Evolutionary conservation across 1,140 invertebrate species (phyloP), one percentile per base, ranked within the genome.

Genomic region (Cherax destructor): DNA sequence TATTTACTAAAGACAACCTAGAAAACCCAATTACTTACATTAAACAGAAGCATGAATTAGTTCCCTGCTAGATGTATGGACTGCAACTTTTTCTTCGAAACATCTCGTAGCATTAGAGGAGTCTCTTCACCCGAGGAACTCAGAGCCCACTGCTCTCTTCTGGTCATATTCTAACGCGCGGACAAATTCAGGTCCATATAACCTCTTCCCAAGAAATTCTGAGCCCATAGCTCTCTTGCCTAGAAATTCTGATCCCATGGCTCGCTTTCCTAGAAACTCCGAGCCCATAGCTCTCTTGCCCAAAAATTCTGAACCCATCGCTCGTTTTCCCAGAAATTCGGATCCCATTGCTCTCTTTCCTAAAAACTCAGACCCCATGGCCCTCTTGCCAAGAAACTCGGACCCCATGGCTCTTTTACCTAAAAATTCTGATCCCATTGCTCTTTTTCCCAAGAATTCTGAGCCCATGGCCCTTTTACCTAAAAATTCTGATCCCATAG

Each of bases 301-400:
- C 3, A 91, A 47, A 56, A 91, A 91, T 86, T 91, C 89, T 16
- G 88, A 91, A 41, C 88, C 88, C 88, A 91, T 85, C 10, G 88
- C 88, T 78, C 88, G 24, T 18, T 91, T 91, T 18, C 88, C 88
- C 10, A 91, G 21, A 24, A 91, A 91, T 85, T 91, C 88, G 11
- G 89, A 91, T 5, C 89, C 89, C 89, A 91, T 86, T 1, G 83
- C 83, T 24, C 89, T 21, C 41, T 91, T 91, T 6, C 89, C 89
- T 41, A 91, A 41, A 72, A 91, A 91, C 72, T 91, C 89, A 7
- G 89, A 91, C 3, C 89, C 89, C 89, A 91, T 80, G 7, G 83
- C 83, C 30, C 89, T 24, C 11, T 91, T 91, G 3, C 89, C 89
- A 21, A 91, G 41, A 52, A 91, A 91, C 72, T 91, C 89, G 13